phyloP scores from a whole-genome alignment of 2,113 vertebrate species.

The Raja brachyura region DNA sequence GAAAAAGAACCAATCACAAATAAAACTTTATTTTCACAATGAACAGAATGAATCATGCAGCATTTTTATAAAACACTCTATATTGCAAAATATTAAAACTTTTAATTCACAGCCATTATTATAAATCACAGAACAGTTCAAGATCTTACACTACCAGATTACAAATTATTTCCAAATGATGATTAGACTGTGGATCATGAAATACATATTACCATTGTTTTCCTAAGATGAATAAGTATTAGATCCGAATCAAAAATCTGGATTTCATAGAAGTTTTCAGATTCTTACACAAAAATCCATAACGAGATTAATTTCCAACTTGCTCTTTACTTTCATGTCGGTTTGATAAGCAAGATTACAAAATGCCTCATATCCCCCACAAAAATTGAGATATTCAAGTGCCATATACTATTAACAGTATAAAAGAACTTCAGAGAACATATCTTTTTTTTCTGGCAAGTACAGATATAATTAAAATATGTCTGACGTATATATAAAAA shows the following conservation, averaged over 20 bases:
- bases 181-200: neutral
- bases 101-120: neutral
- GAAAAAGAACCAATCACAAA: constrained; percentile 45
- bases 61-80: neutral
- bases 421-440: neutral
- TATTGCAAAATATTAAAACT: neutral
- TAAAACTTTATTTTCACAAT: neutral
- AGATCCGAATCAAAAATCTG: neutral
- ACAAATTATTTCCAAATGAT: neutral
- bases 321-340: neutral
- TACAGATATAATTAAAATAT: neutral
- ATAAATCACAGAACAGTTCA: neutral
- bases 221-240: neutral
- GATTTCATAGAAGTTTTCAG: neutral
- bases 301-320: neutral
- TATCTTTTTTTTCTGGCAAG: neutral
- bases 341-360: neutral
- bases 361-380: neutral
- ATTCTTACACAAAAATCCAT: neutral
- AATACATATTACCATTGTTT: neutral
- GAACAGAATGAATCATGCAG: neutral
- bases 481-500: neutral
- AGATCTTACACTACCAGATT: neutral
- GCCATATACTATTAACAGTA: neutral
- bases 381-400: neutral